A percentile compares a stretch with the other conserved stretches of the same genome.
phyloP scores from a whole-genome alignment of 2,113 vertebrate genomes.

The Tauraco erythrolophus region DNA sequence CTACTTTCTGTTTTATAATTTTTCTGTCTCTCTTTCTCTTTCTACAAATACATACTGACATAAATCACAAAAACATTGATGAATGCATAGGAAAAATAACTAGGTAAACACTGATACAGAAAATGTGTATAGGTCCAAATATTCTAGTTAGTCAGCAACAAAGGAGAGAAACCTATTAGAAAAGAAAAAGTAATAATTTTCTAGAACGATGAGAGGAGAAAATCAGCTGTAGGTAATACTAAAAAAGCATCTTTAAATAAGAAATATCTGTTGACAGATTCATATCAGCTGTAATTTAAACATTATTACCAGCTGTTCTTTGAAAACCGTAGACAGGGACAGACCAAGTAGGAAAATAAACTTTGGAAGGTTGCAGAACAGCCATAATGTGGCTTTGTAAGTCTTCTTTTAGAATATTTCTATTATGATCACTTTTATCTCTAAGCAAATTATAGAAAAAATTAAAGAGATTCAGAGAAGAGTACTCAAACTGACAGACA shows the following conservation, averaged over 20 bases:
- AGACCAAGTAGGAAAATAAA: conserved; percentile 17
- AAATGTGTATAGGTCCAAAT: neutral
- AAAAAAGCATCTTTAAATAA: neutral
- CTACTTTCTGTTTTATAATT: neutral
- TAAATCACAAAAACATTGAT: neutral
- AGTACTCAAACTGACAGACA: neutral
- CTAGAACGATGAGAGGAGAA: neutral
- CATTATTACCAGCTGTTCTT: neutral
- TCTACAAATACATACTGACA: neutral
- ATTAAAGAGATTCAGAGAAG: neutral
- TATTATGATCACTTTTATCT: neutral
- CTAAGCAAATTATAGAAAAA: neutral
- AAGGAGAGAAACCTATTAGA: neutral
- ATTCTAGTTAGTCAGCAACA: neutral
- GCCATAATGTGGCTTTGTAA: neutral
- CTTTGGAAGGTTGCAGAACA: neutral
- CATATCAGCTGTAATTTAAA: neutral
- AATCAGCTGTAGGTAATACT: neutral
- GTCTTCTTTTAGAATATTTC: neutral
- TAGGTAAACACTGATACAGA: neutral
- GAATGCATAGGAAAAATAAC: neutral
- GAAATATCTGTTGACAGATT: neutral
- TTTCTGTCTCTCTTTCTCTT: neutral
- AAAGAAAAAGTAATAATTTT: neutral
- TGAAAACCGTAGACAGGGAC: neutral